Evolutionary conservation across 2,888 invertebrate species (phyloP).

Genomic region (Drosophila ezoana): DNA sequence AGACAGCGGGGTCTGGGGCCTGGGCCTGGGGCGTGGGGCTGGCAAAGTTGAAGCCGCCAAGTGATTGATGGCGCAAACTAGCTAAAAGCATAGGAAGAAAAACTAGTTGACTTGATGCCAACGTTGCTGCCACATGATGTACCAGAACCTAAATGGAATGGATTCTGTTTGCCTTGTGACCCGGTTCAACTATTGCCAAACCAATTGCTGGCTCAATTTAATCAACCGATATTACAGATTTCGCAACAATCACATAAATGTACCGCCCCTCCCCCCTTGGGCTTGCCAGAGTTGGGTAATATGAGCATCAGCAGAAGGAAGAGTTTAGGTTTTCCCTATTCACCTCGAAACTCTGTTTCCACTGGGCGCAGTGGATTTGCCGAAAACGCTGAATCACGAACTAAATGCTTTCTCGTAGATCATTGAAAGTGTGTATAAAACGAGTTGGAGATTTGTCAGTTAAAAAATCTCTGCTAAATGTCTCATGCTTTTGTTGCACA

Average conservation of each 20-base stretch:
- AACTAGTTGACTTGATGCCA: constrained; percentile 39
- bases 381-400: too few species aligned
- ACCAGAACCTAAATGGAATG: constrained; percentile 17
- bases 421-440: too few species aligned
- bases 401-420: too few species aligned
- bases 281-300: too few species aligned
- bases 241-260: not conserved
- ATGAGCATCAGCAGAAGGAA: too few species aligned
- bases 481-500: too few species aligned
- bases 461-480: too few species aligned
- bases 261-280: too few species aligned
- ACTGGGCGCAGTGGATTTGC: too few species aligned
- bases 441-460: too few species aligned
- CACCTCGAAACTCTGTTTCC: too few species aligned
- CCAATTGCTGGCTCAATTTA: constrained; percentile 7
- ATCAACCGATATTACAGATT: constrained; percentile 1
- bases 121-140: constrained; percentile 5
- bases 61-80: constrained; percentile 50
- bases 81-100: constrained; percentile 16
- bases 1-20: not conserved
- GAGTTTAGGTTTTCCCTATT: too few species aligned
- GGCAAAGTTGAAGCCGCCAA: constrained; percentile 50
- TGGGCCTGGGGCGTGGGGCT: not conserved
- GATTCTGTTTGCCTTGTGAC: constrained; percentile 22
- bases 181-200: constrained; percentile 17